Percentiles rank a stretch among this genome's conserved stretches.
Conservation (phyloP, 2,113 vertebrate genomes). For the Saccopteryx bilineata region DNA sequence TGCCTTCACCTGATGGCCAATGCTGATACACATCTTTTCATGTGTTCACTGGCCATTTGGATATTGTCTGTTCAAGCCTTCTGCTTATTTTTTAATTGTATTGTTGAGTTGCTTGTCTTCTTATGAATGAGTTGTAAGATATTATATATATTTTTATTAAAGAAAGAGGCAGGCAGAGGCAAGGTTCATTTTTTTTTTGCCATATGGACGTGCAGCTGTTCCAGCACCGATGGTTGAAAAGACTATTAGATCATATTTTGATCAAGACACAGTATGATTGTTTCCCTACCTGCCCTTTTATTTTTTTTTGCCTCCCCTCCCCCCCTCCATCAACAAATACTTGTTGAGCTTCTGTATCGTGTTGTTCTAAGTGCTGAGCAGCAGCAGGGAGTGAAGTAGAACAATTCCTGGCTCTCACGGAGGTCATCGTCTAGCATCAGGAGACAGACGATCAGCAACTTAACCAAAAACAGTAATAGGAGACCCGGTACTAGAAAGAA, state of each 20-base stretch:
- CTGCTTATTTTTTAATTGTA: slow-evolving; percentile 37
- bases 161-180: neutral
- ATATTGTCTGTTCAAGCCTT: neutral
- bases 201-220: neutral
- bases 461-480: neutral
- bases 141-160: neutral
- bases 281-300: neutral
- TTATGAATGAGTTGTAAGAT: neutral
- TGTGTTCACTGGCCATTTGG: neutral
- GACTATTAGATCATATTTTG: slow-evolving; percentile 29
- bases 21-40: neutral
- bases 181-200: neutral
- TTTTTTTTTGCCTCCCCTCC: neutral
- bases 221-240: neutral
- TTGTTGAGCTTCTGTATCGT: neutral
- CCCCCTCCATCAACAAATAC: neutral
- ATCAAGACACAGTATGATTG: slow-evolving; percentile 47
- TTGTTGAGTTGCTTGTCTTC: slow-evolving; percentile 26
- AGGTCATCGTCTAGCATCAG: neutral
- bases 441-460: neutral
- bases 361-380: neutral
- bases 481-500: neutral
- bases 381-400: neutral
- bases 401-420: neutral
- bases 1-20: neutral